Evolutionary conservation across 2,797 vertebrate species (phyloP), one percentile per base, ranked within the genome.

Genomic region (Melanotaenia nigrans): DNA sequence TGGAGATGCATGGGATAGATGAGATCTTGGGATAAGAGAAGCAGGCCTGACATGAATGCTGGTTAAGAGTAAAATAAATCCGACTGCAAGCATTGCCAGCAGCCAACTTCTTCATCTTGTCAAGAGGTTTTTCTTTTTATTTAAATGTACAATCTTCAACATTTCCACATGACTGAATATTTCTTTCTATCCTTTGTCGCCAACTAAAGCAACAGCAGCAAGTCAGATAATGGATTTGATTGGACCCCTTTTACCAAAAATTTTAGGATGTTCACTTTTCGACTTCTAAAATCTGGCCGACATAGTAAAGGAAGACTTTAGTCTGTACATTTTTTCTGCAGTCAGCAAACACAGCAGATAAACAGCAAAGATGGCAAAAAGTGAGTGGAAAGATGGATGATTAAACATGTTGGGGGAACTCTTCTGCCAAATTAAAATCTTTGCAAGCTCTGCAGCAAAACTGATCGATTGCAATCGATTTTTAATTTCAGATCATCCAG

Each of bases 31-130:
- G 66, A 49, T 51, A 5, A 51, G 49, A 71, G 63, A 73, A 60
- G 35, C 33, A 22, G 38, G 33, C 32, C 56, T 30, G 7, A 73
- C 60, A 42, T 0, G 14, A 59, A 47, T 36, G 59, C 28, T 12
- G 62, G 6, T 81, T 73, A 73, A 73, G 4, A 16, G 76, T 45
- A 10, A 55, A 86, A 83, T 77, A 65, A 75, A 77, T 84, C 79
- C 67, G 38, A 77, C 73, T n/a, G 11, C 24, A 78, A 70, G 54
- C 18, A 10, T 66, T 33, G 71, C 71, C 59, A n/a, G 25, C 5
- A 5, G 67, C 14, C 49, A 60, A 60, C 55, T 18, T 67, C 45
- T 62, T 35, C 5, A 58, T 76, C 33, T 53, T 45, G 65, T 78
- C 18, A 51, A 18, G 5, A 9, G 12, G 2, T 2, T 54, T 36